A percentile compares a stretch with the other conserved stretches of the same genome.
Evolutionary conservation across 1,140 invertebrate genomes (phyloP).

Genomic region (Brachionus manjavacas): DNA sequence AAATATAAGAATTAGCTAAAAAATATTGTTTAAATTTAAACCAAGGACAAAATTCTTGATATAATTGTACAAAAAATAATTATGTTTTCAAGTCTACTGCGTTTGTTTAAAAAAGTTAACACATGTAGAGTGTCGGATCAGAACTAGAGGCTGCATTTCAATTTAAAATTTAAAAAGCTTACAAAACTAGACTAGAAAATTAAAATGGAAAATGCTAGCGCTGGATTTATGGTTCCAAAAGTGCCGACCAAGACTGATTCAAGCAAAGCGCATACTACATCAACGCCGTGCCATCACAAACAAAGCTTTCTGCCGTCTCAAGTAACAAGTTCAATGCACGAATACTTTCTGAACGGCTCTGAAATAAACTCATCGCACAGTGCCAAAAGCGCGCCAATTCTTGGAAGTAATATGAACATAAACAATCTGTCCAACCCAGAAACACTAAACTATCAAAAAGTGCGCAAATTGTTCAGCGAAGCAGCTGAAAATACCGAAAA

Average conservation of each 20-base stretch:
- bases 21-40: background rate
- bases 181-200: background rate
- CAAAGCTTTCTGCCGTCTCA: background rate
- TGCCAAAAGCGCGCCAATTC: background rate
- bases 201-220: background rate
- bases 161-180: background rate
- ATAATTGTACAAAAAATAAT: background rate
- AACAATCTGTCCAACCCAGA: background rate
- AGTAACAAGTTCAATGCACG: slow-evolving; percentile 1
- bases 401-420: slow-evolving; percentile 18
- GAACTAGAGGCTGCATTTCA: background rate
- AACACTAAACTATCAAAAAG: background rate
- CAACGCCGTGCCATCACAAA: background rate
- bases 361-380: background rate
- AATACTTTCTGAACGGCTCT: slow-evolving; percentile 10
- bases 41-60: background rate
- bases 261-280: background rate
- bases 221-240: background rate
- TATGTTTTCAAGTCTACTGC: background rate
- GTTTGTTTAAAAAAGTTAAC: background rate
- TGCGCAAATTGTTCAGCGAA: background rate
- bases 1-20: background rate
- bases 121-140: background rate
- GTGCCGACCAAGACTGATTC: background rate
- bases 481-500: background rate